Evolutionary conservation across 2,113 vertebrate species (phyloP).

Genomic region (cat (Felis catus)): F.catus_Fca126_mat1.0 CM031423.1:36481501-36482000

Average conservation of each 20-base stretch:
- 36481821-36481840: too few relatives aligned
- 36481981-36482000: conserved; percentile 33
- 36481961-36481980: conserved; percentile 74
- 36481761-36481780: too few relatives aligned
- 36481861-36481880: too few relatives aligned
- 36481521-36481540: background rate
- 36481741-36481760: too few relatives aligned
- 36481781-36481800: too few relatives aligned
- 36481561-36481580: background rate
- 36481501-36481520: background rate
- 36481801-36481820: too few relatives aligned
- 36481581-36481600: conserved; percentile 23
- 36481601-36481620: conserved; percentile 58
- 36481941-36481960: conserved; percentile 61
- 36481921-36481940: too few relatives aligned
- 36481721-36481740: too few relatives aligned
- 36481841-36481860: too few relatives aligned
- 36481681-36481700: conserved; percentile 64
- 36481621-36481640: conserved; percentile 55
- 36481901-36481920: too few relatives aligned
- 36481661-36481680: conserved; percentile 70
- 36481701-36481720: conserved; percentile 43
- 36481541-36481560: background rate
- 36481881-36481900: too few relatives aligned
- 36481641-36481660: conserved; percentile 66